Conservation (phyloP, 2,888 invertebrate genomes). For the Apantesis nais region DNA sequence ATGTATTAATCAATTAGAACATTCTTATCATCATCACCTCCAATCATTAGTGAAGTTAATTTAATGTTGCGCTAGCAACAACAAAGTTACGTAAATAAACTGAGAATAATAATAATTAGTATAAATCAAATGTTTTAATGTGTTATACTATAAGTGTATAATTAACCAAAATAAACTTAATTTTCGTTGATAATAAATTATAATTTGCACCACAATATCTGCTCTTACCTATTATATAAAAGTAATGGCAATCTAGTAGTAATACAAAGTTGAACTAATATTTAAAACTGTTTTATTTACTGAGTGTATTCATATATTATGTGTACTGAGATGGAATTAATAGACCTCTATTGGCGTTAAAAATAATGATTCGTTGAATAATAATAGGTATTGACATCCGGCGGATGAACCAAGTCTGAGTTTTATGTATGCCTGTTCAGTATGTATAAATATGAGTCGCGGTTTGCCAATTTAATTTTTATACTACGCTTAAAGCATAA, state of each 20-base stretch:
- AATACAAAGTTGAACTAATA: background rate
- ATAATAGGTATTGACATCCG: conserved; percentile 70
- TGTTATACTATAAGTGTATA: no score
- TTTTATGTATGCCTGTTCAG: conserved; percentile 61
- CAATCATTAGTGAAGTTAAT: background rate
- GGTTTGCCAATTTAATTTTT: conserved; percentile 39
- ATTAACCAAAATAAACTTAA: background rate
- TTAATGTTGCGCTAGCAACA: background rate
- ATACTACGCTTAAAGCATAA: conserved; percentile 9
- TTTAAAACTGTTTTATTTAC: conserved; percentile 24
- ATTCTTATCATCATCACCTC: background rate
- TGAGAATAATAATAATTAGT: background rate
- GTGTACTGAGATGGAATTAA: conserved; percentile 5
- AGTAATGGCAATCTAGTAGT: background rate
- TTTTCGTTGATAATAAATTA: background rate
- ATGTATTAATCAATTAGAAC: no score
- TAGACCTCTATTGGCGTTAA: conserved; percentile 58
- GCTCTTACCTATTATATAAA: background rate
- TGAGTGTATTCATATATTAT: conserved; percentile 8
- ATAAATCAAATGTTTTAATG: background rate
- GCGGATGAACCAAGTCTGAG: conserved; percentile 61
- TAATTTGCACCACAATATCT: background rate
- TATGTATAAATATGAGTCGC: conserved; percentile 68
- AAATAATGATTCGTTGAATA: conserved; percentile 64
- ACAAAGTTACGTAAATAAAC: background rate